A percentile compares a stretch with the other conserved stretches of the same genome.
Evolutionary conservation across 2,113 vertebrate species (phyloP).

Genomic region (Tetrax tetrax): DNA sequence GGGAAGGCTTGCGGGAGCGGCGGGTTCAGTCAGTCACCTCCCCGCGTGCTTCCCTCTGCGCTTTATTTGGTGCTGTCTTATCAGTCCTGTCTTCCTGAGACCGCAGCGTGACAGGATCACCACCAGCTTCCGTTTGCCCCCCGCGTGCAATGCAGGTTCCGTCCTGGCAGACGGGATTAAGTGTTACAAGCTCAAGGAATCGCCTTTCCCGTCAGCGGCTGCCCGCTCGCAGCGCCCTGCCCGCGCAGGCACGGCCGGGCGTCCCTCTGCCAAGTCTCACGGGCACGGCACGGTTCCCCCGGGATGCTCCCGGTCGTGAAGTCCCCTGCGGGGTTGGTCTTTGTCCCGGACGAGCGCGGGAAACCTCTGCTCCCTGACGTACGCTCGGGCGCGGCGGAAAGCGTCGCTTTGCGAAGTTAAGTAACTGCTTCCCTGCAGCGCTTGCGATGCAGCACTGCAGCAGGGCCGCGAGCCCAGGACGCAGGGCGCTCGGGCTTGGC

Average conservation of each 20-base stretch:
- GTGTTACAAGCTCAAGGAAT: neutral
- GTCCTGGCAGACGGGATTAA: neutral
- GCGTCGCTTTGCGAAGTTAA: conserved; percentile 29
- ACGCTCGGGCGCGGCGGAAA: neutral
- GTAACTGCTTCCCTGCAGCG: conserved; percentile 47
- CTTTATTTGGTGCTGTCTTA: conserved; percentile 33
- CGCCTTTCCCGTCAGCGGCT: neutral
- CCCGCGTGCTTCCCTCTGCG: neutral
- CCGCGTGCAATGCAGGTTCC: neutral
- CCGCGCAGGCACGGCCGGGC: neutral
- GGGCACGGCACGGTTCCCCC: neutral
- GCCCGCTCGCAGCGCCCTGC: neutral
- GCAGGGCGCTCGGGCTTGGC: conserved; percentile 46
- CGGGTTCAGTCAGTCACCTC: neutral
- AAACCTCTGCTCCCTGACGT: neutral
- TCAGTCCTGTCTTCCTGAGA: neutral
- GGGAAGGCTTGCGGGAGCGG: neutral
- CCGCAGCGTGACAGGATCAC: neutral
- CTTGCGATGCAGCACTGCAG: conserved; percentile 62
- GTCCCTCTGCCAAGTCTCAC: neutral
- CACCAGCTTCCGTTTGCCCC: neutral
- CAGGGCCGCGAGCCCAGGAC: conserved; percentile 58
- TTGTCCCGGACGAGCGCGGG: neutral
- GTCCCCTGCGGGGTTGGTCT: neutral
- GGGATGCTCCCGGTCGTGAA: neutral